Evolutionary conservation across 2,888 invertebrate species (phyloP).

Genomic region (Trilocha varians): DNA sequence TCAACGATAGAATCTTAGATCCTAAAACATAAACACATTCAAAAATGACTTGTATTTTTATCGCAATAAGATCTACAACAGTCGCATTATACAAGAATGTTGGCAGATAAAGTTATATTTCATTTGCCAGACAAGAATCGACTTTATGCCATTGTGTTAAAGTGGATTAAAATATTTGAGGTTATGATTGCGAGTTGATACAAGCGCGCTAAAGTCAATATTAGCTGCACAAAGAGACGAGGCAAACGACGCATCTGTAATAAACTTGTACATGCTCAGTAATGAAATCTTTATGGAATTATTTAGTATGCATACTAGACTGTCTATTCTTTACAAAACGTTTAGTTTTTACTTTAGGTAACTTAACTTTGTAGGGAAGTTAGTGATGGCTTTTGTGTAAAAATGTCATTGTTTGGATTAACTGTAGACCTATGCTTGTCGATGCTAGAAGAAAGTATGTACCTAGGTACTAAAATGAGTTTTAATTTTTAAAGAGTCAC

Average conservation of each 20-base stretch:
- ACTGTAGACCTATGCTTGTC: too few species aligned
- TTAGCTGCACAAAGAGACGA: slow-evolving; percentile 29
- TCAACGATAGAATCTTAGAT: neutral
- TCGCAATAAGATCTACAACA: neutral
- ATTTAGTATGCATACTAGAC: neutral
- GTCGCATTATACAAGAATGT: neutral
- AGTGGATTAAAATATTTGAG: slow-evolving; percentile 1
- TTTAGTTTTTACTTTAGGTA: too few species aligned
- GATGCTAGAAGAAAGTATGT: too few species aligned
- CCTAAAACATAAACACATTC: slow-evolving; percentile 1
- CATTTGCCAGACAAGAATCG: slow-evolving; percentile 5
- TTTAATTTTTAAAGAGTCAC: too few species aligned
- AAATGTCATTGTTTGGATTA: too few species aligned
- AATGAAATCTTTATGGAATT: neutral
- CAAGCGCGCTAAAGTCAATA: slow-evolving; percentile 27
- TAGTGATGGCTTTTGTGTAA: too few species aligned
- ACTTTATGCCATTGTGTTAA: slow-evolving; percentile 2
- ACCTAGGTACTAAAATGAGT: too few species aligned
- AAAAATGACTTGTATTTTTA: neutral
- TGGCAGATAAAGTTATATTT: neutral
- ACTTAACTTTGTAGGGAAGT: too few species aligned
- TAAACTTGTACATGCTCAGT: slow-evolving; percentile 12
- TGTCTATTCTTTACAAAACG: too few species aligned
- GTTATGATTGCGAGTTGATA: slow-evolving; percentile 9
- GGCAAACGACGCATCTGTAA: slow-evolving; percentile 25